phyloP scores from a whole-genome alignment of 2,797 vertebrate species.

The Petrocephalus sullivani region DNA sequence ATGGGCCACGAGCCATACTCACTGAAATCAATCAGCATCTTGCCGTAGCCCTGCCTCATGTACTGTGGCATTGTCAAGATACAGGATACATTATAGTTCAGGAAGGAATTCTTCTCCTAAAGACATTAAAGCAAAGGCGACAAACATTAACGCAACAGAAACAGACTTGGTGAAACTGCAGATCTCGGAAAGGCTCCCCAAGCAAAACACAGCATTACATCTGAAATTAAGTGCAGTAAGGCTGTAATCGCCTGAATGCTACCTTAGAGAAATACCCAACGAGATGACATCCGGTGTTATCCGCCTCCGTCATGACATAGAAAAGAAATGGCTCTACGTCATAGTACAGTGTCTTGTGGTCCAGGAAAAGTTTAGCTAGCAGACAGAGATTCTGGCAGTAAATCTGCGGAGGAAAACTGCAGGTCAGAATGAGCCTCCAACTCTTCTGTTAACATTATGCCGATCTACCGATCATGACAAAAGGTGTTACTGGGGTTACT shows the following conservation, averaged over 20 bases:
- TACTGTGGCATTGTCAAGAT: conserved; percentile 87
- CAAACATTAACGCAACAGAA: background rate
- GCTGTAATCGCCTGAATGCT: background rate
- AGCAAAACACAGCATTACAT: background rate
- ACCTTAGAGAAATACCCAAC: conserved; percentile 99
- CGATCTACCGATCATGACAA: background rate
- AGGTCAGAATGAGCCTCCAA: background rate
- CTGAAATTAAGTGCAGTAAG: background rate
- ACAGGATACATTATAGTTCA: conserved; percentile 86
- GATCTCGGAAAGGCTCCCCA: background rate
- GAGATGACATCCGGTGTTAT: conserved; percentile 96
- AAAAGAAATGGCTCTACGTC: conserved; percentile 98
- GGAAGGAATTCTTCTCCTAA: conserved; percentile 85
- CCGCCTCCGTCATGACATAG: conserved; percentile 97
- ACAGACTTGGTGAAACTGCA: background rate
- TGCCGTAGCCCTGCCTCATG: conserved; percentile 83
- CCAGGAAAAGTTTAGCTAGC: conserved; percentile 95
- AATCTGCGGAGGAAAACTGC: conserved; percentile 64
- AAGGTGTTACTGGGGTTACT: background rate
- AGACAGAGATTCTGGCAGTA: conserved; percentile 98
- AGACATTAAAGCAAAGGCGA: background rate
- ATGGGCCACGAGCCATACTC: conserved; percentile 45
- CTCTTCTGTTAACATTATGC: too few relatives aligned
- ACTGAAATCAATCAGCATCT: conserved; percentile 90
- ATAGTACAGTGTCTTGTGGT: conserved; percentile 97